Conservation (phyloP, 2,113 vertebrate genomes). For the Pteruthius melanotis region DNA sequence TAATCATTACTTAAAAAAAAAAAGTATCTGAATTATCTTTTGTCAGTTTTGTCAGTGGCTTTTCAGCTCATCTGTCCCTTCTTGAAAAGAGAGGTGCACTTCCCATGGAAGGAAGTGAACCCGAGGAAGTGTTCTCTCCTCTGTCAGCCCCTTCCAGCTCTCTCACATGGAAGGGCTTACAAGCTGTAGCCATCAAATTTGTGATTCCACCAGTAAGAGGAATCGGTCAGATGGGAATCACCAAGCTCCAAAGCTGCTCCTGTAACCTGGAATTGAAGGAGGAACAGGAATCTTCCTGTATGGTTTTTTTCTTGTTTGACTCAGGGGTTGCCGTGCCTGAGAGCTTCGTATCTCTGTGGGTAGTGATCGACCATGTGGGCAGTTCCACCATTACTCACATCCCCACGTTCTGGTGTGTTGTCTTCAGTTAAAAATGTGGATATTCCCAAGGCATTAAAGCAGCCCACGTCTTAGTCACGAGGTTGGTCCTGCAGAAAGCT, state of each 20-base stretch:
- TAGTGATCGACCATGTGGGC: neutral
- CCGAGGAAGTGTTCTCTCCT: neutral
- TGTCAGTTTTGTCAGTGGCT: neutral
- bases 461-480: neutral
- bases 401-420: neutral
- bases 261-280: neutral
- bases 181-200: neutral
- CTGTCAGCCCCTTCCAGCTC: neutral
- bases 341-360: neutral
- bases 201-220: neutral
- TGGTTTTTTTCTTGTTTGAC: neutral
- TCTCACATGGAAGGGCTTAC: neutral
- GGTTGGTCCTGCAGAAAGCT: neutral
- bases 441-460: neutral
- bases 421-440: neutral
- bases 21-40: neutral
- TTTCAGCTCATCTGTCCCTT: neutral
- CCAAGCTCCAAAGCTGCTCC: neutral
- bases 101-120: neutral
- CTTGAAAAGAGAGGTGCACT: neutral
- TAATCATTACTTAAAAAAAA: neutral
- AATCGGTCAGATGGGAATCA: neutral
- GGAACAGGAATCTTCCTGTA: neutral
- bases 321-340: neutral
- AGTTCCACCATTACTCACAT: neutral